A percentile compares a stretch with the other conserved stretches of the same genome.
Conservation (phyloP, 1,140 invertebrate genomes). For the Diabrotica undecimpunctata region DNA sequence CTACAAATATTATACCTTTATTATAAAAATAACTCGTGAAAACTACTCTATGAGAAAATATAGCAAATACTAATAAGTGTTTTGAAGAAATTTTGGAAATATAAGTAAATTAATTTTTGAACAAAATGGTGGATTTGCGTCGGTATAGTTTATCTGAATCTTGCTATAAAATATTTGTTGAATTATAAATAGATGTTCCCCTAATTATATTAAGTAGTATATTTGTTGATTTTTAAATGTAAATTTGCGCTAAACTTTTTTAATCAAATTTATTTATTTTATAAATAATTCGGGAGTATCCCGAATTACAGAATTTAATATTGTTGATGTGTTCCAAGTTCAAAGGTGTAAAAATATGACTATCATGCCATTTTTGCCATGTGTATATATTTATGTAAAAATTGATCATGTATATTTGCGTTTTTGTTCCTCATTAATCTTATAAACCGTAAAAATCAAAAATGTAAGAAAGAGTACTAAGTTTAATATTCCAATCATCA, state of each 20-base stretch:
- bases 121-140: neutral
- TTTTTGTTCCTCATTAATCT: neutral
- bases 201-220: neutral
- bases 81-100: neutral
- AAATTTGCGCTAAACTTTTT: constrained; percentile 7
- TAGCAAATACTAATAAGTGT: too few relatives aligned
- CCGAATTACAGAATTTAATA: constrained; percentile 13
- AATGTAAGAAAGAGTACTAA: neutral
- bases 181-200: neutral
- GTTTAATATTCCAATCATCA: too few relatives aligned
- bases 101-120: too few relatives aligned
- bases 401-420: neutral
- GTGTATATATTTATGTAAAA: constrained; percentile 1
- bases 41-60: too few relatives aligned
- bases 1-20: too few relatives aligned
- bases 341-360: constrained; percentile 1
- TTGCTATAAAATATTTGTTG: too few relatives aligned
- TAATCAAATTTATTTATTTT: constrained; percentile 17
- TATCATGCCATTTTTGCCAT: neutral
- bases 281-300: neutral
- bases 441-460: neutral
- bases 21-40: too few relatives aligned
- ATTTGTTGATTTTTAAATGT: constrained; percentile 9
- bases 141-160: too few relatives aligned
- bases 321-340: constrained; percentile 21